phyloP scores from a whole-genome alignment of 2,888 invertebrate genomes.

The Monoplex corrugatus region DNA sequence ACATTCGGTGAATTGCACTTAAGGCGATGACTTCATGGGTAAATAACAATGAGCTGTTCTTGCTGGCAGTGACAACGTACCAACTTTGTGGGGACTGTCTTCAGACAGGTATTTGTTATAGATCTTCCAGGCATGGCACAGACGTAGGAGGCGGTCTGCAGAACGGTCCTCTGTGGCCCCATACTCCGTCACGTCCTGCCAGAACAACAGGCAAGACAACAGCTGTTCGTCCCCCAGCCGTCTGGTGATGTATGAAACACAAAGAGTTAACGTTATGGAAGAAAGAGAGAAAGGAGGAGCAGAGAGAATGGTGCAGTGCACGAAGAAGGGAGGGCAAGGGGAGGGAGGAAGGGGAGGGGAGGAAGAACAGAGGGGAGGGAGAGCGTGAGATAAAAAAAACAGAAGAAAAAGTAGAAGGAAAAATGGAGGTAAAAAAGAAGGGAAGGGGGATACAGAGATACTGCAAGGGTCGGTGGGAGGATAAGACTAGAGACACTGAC shows the following conservation, averaged over 20 bases:
- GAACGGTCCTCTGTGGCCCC: conserved; percentile 77
- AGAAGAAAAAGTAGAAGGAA: not conserved
- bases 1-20: too few species aligned
- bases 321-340: not conserved
- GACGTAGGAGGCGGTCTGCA: conserved; percentile 77
- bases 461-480: not conserved
- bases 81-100: conserved; percentile 71
- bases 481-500: too few species aligned
- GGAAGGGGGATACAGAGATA: not conserved
- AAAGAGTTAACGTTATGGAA: not conserved
- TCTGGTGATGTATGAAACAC: not conserved
- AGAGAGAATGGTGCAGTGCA: not conserved
- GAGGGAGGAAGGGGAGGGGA: not conserved
- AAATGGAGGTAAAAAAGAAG: not conserved
- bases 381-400: not conserved
- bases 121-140: conserved; percentile 80
- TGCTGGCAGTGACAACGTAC: conserved; percentile 70
- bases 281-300: not conserved
- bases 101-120: conserved; percentile 77
- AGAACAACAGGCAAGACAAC: conserved; percentile 76
- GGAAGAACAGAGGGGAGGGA: not conserved
- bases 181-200: conserved; percentile 81
- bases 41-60: too few species aligned
- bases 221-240: conserved; percentile 65
- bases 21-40: too few species aligned